Conservation (phyloP, 92 coral and sea anemone genomes). For the Plumapathes pennacea region DNA sequence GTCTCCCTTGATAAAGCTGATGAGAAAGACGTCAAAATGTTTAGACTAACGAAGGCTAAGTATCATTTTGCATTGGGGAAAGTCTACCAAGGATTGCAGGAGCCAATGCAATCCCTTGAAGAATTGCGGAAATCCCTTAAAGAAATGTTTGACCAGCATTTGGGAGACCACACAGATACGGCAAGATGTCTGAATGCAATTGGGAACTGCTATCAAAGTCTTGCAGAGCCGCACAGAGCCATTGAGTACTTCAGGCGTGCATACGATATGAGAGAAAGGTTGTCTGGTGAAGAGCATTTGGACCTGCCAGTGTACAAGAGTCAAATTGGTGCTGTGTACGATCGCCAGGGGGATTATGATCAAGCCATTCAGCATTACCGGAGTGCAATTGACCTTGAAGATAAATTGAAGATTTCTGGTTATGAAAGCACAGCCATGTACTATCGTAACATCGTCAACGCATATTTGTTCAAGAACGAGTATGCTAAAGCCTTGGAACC, state of each 20-base stretch:
- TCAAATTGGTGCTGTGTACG: conserved; percentile 53
- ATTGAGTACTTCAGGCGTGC: conserved; percentile 31
- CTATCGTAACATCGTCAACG: conserved; percentile 55
- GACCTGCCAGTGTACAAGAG: conserved; percentile 46
- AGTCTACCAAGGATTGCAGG: conserved; percentile 1
- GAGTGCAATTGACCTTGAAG: conserved; percentile 47
- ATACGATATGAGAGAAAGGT: conserved; percentile 35
- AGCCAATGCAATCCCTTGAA: conserved; percentile 4
- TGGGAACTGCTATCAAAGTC: conserved; percentile 40
- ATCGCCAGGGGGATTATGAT: conserved; percentile 7
- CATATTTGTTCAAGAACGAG: conserved; percentile 17
- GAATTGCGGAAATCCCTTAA: neutral
- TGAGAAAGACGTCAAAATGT: neutral
- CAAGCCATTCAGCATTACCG: conserved; percentile 30
- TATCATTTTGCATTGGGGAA: conserved; percentile 15
- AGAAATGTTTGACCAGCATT: conserved; percentile 14
- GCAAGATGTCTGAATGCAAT: conserved; percentile 47
- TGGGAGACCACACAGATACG: conserved; percentile 45
- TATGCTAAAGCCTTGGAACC: conserved; percentile 11
- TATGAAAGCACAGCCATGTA: conserved; percentile 31
- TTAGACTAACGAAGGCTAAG: conserved; percentile 6
- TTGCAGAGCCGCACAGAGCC: conserved; percentile 14
- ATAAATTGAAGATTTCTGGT: conserved; percentile 37
- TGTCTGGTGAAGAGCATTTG: conserved; percentile 42
- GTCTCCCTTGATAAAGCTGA: neutral